Conservation (phyloP, 2,888 invertebrate species). For the Zaprionus obscuricornis region DNA sequence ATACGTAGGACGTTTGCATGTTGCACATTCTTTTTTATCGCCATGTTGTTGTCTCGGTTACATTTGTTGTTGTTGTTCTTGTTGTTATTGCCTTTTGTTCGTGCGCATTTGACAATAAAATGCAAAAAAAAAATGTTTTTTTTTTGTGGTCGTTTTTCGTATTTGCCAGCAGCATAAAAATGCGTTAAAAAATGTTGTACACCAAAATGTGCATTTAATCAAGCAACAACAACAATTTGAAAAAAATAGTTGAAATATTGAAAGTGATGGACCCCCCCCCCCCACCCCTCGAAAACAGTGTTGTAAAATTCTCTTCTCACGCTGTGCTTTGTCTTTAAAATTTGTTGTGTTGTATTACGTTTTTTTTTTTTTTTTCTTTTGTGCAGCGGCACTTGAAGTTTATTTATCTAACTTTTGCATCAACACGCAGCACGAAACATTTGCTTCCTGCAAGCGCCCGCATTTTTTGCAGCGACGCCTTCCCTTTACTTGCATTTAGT, state of each 20-base stretch:
- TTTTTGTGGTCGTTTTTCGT: background rate
- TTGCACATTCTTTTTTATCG: conserved; percentile 39
- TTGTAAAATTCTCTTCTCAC: conserved; percentile 53
- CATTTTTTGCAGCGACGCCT: no score
- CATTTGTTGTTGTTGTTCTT: conserved; percentile 9
- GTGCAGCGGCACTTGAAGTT: conserved; percentile 61
- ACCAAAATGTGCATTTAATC: conserved; percentile 70
- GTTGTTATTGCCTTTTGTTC: conserved; percentile 45
- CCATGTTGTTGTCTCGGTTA: conserved; percentile 13
- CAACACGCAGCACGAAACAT: conserved; percentile 63
- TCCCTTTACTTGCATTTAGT: no score
- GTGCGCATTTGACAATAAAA: conserved; percentile 29
- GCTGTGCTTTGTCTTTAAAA: conserved; percentile 52
- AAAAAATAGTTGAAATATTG: conserved; percentile 7
- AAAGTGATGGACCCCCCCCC: background rate
- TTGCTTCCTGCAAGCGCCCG: background rate
- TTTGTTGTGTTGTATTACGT: conserved; percentile 3
- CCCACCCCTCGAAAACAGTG: conserved; percentile 14
- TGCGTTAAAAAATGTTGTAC: conserved; percentile 65
- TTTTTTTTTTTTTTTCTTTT: conserved; percentile 17
- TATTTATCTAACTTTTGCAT: conserved; percentile 74
- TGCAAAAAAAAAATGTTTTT: conserved; percentile 10
- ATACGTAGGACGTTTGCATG: background rate
- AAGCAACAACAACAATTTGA: conserved; percentile 24
- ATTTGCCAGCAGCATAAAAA: conserved; percentile 25